Conservation (phyloP, 2,888 invertebrate genomes). For the Cephus nigrinus region DNA sequence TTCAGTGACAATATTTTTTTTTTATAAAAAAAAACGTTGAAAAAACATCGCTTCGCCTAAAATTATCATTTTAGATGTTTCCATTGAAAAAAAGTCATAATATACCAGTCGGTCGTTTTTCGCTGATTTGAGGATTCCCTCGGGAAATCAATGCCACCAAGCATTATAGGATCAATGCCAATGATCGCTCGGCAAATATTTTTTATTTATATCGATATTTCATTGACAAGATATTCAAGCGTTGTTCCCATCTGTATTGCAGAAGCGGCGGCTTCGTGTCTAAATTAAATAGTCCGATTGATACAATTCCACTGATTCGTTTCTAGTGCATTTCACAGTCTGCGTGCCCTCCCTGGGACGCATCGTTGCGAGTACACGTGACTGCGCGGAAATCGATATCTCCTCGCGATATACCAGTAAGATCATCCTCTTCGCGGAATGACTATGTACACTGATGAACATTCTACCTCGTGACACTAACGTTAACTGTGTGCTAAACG, state of each 20-base stretch:
- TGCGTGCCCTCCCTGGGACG: not conserved
- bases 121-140: not conserved
- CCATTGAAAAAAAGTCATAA: not conserved
- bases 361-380: not conserved
- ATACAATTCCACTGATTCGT: not conserved
- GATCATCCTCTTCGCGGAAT: not conserved
- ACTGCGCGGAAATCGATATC: not conserved
- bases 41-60: not conserved
- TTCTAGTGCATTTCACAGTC: not conserved
- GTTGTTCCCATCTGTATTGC: too few relatives aligned
- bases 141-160: not conserved
- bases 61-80: not conserved
- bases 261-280: too few relatives aligned
- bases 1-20: not conserved
- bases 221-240: too few relatives aligned
- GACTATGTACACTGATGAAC: not conserved
- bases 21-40: not conserved
- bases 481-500: not conserved
- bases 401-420: not conserved
- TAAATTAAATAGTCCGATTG: not conserved
- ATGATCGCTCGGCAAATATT: not conserved
- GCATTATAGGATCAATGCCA: not conserved
- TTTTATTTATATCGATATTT: not conserved
- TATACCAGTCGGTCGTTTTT: not conserved
- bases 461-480: not conserved